Base-by-base conservation (phyloP, 2,888 invertebrate genomes). In the Mythimna impura region DNA sequence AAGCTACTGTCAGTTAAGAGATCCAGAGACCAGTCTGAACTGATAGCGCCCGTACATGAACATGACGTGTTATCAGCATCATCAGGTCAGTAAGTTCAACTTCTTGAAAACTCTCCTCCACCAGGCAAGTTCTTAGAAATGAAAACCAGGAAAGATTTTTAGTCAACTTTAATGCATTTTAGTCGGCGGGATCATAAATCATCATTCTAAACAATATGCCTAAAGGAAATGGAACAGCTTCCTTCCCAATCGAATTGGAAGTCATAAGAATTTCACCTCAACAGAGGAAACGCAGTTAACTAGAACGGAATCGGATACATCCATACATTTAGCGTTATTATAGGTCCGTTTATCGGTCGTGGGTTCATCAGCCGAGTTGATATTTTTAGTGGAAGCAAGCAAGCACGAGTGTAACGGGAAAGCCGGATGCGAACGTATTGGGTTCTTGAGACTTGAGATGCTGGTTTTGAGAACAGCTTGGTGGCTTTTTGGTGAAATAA, bases 381-480 rank as follows among this genome's bases (percentile, higher is more conserved):
- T 93, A 93, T 93, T 90, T 93, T 91, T 93, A 93, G 92, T 89
- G 73, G 87, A 87, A 84, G 82, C 76, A 14, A 40, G 75, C 61
- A 61, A 74, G 57, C 73, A 73, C 60, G 74, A 78, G 86, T 80
- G 78, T 92, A 92, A 90, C 92, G 91, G 93, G 90, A 91, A 91
- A 90, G 86, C 88, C 90, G 90, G 90, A 91, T 88, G 74, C 81
- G 78, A 81, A 73, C 60, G 78, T 74, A 61, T 30, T 58, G 65
- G 40, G 76, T 52, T 69, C 65, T 52, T 30, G 52, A 67, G 61
- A 70, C 65, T 36, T 34, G 55, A 66, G 60, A 71, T 71, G 76
- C 36, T 75, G 78, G 52, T 71, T 81, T 74, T 54, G 57, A 67
- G 66, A 76, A 71, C 55, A 72, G 67, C 72, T 71, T 67, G 81